Base-by-base conservation (phyloP, 1,140 invertebrate species). In the Cydia splendana region DNA sequence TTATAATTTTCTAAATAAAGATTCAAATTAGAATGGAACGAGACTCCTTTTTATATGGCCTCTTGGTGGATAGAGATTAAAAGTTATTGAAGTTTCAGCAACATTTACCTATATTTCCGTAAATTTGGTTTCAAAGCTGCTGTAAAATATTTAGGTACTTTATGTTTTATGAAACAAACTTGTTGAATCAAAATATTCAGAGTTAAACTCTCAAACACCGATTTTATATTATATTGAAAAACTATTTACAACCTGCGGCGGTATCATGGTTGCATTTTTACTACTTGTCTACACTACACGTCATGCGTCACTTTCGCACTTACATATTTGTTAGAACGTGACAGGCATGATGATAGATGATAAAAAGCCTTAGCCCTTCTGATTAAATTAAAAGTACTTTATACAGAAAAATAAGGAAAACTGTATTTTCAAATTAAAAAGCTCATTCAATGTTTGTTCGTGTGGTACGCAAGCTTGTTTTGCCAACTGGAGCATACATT, bases 401-500 rank as follows among this genome's bases (percentile, higher is more conserved):
- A 2, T 15, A n/a, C 51, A n/a, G 9, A 18, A 20, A 20, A 12
- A 20, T 10, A n/a, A 62, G 20, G 7, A 10, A 62, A 62, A 62
- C 18, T 7, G 57, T 0, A 24, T 2, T 9, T 62, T 62, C n/a
- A 62, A 53, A 20, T 62, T 62, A 62, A 62, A 13, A 62, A 24
- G 18, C 57, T 3, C 18, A 12, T 24, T 62, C 20, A 62, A 24
- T 62, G 2, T 62, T 24, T 20, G 20, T 12, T 62, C 7, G 20
- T 24, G 20, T 62, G n/a, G 6, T 53, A 53, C n/a, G 20, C 20
- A 24, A 62, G 20, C 20, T 62, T 57, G 53, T 57, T 62, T 62
- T 10, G 1, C 57, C 20, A 62, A 62, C 57, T 62, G 20, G 57
- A 62, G 57, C 57, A 62, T 62, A 53, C n/a, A 53, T 53, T 53